A percentile compares a stretch with the other conserved stretches of the same genome.
phyloP scores from a whole-genome alignment of 2,888 invertebrate genomes.

The Andrena fulva region DNA sequence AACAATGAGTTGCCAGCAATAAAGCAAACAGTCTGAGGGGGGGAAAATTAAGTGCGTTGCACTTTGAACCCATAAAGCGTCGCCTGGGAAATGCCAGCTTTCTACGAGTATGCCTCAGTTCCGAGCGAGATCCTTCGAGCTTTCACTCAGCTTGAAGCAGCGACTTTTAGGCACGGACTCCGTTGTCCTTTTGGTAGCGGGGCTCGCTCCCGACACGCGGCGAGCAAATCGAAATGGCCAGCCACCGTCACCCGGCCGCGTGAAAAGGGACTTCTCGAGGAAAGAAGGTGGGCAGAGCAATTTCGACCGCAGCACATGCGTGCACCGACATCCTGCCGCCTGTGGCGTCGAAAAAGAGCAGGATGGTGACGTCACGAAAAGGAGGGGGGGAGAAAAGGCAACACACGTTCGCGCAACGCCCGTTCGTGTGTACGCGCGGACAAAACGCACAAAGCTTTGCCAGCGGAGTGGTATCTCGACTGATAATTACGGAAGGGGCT shows the following conservation, averaged over 20 bases:
- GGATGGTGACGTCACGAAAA: constrained; percentile 62
- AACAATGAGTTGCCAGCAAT: background rate
- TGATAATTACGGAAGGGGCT: constrained; percentile 79
- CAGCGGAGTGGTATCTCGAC: constrained; percentile 50
- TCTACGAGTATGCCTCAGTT: constrained; percentile 19
- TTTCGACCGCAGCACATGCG: constrained; percentile 52
- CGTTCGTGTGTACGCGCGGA: constrained; percentile 24
- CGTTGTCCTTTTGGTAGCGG: background rate
- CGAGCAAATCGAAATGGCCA: background rate
- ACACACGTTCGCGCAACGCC: constrained; percentile 36
- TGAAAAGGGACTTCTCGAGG: constrained; percentile 32
- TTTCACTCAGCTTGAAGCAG: constrained; percentile 14
- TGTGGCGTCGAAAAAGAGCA: constrained; percentile 60
- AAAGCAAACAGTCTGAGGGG: background rate
- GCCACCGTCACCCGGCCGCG: constrained; percentile 7
- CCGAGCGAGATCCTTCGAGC: constrained; percentile 23
- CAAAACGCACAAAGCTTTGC: constrained; percentile 62
- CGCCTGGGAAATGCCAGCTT: constrained; percentile 38
- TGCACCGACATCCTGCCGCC: constrained; percentile 53
- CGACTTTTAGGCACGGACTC: background rate
- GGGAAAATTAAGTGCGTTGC: constrained; percentile 22
- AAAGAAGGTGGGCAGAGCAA: constrained; percentile 49
- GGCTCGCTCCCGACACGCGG: background rate
- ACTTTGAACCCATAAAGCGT: constrained; percentile 35
- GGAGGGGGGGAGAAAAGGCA: constrained; percentile 19